Conservation (phyloP, 2,888 invertebrate genomes). For the Heterodera filipjevi region DNA sequence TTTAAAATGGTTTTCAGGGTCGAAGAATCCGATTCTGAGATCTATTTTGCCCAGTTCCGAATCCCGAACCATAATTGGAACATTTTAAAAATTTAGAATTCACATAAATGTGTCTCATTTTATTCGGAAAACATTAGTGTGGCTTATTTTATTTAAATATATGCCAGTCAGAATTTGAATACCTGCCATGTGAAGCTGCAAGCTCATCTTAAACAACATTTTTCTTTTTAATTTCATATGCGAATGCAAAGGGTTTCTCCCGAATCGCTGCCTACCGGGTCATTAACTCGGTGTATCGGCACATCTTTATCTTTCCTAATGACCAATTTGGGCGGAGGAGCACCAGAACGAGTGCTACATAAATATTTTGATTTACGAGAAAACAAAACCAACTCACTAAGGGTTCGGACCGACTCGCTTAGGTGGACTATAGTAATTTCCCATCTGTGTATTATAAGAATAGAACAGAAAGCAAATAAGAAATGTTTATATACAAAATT, state of each 20-base stretch:
- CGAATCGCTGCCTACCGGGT: slow-evolving; percentile 47
- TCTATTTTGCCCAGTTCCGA: not conserved
- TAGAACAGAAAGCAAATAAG: not conserved
- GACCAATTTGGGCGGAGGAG: slow-evolving; percentile 56
- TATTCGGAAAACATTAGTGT: not conserved
- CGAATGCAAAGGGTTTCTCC: no score
- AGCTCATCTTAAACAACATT: slow-evolving; percentile 49
- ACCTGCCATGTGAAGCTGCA: slow-evolving; percentile 62
- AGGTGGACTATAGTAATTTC: slow-evolving; percentile 62
- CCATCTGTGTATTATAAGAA: slow-evolving; percentile 48
- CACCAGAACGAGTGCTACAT: slow-evolving; percentile 58
- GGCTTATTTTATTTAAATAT: slow-evolving; percentile 20
- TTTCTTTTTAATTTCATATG: no score
- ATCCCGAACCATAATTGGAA: no score
- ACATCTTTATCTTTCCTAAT: slow-evolving; percentile 52
- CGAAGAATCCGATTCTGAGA: no score
- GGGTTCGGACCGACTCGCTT: slow-evolving; percentile 49
- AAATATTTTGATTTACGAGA: not conserved
- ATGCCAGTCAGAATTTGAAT: slow-evolving; percentile 43
- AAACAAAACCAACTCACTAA: not conserved
- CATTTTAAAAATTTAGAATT: slow-evolving; percentile 57
- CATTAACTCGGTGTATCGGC: slow-evolving; percentile 59
- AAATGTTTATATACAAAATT: no score
- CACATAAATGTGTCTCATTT: not conserved
- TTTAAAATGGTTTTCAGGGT: no score